Evolutionary conservation across 2,888 invertebrate species (phyloP), one percentile per base, ranked within the genome.

Genomic region (Philereme vetulata): DNA sequence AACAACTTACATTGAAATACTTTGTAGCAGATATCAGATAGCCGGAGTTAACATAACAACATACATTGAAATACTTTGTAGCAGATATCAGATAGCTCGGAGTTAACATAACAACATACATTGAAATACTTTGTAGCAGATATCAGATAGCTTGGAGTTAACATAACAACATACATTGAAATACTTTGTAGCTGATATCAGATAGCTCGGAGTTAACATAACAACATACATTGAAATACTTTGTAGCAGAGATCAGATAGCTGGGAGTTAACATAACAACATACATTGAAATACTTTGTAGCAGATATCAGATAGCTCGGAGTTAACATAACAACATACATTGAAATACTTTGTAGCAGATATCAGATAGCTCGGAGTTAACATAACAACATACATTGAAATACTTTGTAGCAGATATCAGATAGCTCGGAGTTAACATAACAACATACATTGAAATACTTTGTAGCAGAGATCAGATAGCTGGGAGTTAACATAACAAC

Each of bases 91-190:
- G 21, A 21, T 1, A 44, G 44, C 7, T 0, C 8, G 36, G 34
- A 48, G 54, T 50, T 60, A 21, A 60, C 47, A 60, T 51, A 47
- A 1, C 21, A n/a, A n/a, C n/a, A n/a, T n/a, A n/a, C n/a, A 48
- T 52, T 52, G 38, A 48, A 58, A 48, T 48, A 52, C 44, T 42
- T 46, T 32, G 44, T 33, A 46, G 46, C 4, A 4, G 36, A 43
- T 32, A 10, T 21, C 21, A 2, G 21, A 21, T 1, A 44, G 44
- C 7, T 0, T 5, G 36, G 34, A 48, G 54, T 50, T 60, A 21
- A 60, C 47, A 60, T 51, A 47, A 1, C 21, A n/a, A n/a, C n/a
- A n/a, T n/a, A n/a, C n/a, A 48, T 52, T 52, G 38, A 48, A 58
- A 48, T 48, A 52, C 44, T 42, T 46, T 32, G 44, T 33, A 46